Evolutionary conservation across 2,888 invertebrate genomes (phyloP).

Genomic region (Pachydiplax longipennis): DNA sequence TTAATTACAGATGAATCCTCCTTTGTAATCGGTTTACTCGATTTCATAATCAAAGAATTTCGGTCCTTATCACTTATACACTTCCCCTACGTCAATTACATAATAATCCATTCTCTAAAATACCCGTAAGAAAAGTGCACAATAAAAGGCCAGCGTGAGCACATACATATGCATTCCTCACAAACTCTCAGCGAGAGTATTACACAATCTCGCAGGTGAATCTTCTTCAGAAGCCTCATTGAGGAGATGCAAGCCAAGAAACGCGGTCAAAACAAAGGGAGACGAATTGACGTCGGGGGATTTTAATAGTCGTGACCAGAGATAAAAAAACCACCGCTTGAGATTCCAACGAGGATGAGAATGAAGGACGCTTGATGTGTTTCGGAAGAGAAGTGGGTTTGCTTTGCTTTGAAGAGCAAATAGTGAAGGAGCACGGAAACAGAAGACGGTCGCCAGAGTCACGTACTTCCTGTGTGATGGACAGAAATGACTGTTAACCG

Average conservation of each 20-base stretch:
- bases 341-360: not conserved
- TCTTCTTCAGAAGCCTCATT: not conserved
- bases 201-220: not conserved
- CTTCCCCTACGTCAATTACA: too few relatives aligned
- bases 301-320: not conserved
- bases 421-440: not conserved
- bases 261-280: not conserved
- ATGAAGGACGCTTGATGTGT: not conserved
- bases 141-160: not conserved
- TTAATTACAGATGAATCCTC: too few relatives aligned
- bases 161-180: not conserved
- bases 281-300: not conserved
- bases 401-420: not conserved
- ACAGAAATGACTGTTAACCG: not conserved
- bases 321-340: not conserved
- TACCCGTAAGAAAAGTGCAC: too few relatives aligned
- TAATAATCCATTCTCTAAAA: too few relatives aligned
- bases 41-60: too few relatives aligned
- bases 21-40: too few relatives aligned
- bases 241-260: not conserved
- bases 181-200: not conserved
- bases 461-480: not conserved
- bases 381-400: not conserved
- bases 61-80: too few relatives aligned
- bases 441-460: not conserved